These are phyloP conservation scores for Morbakka virulenta DNA, from an alignment of 30 jellyfish, hydroid and myxozoan species.

Conservation along the genomic window DNA sequence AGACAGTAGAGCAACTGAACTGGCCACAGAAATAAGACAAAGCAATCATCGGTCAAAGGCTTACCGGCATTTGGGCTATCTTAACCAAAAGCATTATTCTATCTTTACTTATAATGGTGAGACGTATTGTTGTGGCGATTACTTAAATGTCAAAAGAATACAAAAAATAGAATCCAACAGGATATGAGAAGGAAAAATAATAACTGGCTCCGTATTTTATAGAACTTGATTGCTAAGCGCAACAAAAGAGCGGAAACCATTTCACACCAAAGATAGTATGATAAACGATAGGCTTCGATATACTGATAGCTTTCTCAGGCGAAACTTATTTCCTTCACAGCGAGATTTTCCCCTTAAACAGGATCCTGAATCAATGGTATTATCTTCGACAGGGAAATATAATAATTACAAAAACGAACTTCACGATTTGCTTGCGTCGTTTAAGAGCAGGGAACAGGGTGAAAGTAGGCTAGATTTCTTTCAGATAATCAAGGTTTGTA, in stretches of 20 bases:
- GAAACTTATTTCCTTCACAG: not conserved
- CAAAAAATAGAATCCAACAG: not conserved
- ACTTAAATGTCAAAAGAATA: not conserved
- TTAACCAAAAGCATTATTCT: not conserved
- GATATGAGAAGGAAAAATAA: not conserved
- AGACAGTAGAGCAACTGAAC: too few species aligned
- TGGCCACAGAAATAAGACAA: too few species aligned
- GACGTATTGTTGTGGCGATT: not conserved
- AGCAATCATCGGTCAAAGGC: not conserved
- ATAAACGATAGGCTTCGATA: not conserved
- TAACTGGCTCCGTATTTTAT: not conserved
- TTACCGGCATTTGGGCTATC: not conserved
- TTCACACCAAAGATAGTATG: not conserved
- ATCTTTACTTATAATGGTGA: not conserved
- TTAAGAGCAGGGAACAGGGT: too few species aligned
- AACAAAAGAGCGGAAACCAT: not conserved
- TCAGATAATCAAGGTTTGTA: too few species aligned
- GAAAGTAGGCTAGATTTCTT: too few species aligned
- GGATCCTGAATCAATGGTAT: not conserved
- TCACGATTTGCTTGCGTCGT: too few species aligned
- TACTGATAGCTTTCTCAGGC: not conserved
- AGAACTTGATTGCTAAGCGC: not conserved
- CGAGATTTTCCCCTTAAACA: not conserved
- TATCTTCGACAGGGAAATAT: too few species aligned
- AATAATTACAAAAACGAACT: too few species aligned